These are phyloP conservation scores for Selene dorsalis DNA, from an alignment of 2,797 vertebrate genomes.

Conservation along the genomic window DNA sequence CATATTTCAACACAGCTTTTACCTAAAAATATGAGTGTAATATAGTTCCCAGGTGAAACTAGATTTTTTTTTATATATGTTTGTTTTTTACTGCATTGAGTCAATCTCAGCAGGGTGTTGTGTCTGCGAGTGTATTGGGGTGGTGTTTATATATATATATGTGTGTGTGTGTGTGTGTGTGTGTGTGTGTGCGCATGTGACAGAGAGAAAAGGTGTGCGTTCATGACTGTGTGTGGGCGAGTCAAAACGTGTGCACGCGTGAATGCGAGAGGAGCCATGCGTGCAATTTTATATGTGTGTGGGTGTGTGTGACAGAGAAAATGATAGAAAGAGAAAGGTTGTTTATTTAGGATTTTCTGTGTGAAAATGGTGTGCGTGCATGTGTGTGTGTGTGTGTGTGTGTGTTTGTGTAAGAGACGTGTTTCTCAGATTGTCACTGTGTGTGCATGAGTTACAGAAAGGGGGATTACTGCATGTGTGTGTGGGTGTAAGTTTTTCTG, in stretches of 20 bases:
- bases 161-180: not conserved
- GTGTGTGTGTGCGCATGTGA: not conserved
- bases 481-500: not conserved
- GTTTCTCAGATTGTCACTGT: constrained; percentile 47
- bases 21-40: constrained; percentile 54
- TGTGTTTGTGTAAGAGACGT: not conserved
- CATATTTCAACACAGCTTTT: constrained; percentile 56
- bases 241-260: too few species aligned
- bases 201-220: constrained; percentile 28
- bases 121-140: constrained; percentile 12
- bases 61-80: not conserved
- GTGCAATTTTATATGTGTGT: constrained; percentile 3
- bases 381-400: constrained; percentile 2
- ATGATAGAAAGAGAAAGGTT: constrained; percentile 23
- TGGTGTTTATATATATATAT: constrained; percentile 19
- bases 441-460: constrained; percentile 41
- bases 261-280: not conserved
- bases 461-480: constrained; percentile 27
- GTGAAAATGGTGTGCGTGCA: constrained; percentile 39
- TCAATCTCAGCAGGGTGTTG: constrained; percentile 36
- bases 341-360: constrained; percentile 51
- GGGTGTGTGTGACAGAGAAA: constrained; percentile 28
- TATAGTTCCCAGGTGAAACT: constrained; percentile 49
- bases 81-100: constrained; percentile 34
- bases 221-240: constrained; percentile 37